These are phyloP conservation scores for Spea multiplicata DNA, from an alignment of 2,113 vertebrate genomes.

Conservation along the genomic window DNA sequence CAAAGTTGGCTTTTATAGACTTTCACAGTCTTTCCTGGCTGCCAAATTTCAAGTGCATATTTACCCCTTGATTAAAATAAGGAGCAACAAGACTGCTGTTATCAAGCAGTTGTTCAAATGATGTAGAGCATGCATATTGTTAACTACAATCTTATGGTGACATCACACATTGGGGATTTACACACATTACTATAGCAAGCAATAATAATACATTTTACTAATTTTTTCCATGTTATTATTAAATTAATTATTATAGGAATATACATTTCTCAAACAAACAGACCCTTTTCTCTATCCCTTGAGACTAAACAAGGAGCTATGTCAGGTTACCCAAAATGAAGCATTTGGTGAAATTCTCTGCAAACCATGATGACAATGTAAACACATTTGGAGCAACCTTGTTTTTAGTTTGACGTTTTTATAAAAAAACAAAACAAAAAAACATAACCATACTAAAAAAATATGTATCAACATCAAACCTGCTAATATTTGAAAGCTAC, in stretches of 20 bases:
- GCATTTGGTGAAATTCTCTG: too few relatives aligned
- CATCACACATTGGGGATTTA: constrained; percentile 21
- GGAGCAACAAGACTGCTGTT: constrained; percentile 26
- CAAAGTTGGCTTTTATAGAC: constrained; percentile 48
- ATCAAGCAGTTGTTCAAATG: constrained; percentile 9
- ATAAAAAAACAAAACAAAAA: too few relatives aligned
- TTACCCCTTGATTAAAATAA: constrained; percentile 36
- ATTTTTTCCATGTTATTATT: too few relatives aligned
- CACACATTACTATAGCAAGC: background rate
- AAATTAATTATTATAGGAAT: background rate
- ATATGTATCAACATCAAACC: too few relatives aligned
- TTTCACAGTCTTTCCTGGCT: constrained; percentile 45
- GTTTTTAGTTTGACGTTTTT: too few relatives aligned
- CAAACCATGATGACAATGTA: too few relatives aligned
- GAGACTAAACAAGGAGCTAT: background rate
- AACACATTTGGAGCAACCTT: too few relatives aligned
- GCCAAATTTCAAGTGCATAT: constrained; percentile 42
- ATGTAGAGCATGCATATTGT: constrained; percentile 3
- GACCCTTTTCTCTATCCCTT: background rate
- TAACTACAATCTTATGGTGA: constrained; percentile 10
- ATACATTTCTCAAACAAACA: too few relatives aligned
- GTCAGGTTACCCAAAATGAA: too few relatives aligned
- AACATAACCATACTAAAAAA: too few relatives aligned
- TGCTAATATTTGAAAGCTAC: too few relatives aligned
- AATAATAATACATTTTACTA: constrained; percentile 4